Evolutionary conservation across 2,113 vertebrate genomes (phyloP), one percentile per base, ranked within the genome.

Genomic region (Clarias macrocephalus): DNA sequence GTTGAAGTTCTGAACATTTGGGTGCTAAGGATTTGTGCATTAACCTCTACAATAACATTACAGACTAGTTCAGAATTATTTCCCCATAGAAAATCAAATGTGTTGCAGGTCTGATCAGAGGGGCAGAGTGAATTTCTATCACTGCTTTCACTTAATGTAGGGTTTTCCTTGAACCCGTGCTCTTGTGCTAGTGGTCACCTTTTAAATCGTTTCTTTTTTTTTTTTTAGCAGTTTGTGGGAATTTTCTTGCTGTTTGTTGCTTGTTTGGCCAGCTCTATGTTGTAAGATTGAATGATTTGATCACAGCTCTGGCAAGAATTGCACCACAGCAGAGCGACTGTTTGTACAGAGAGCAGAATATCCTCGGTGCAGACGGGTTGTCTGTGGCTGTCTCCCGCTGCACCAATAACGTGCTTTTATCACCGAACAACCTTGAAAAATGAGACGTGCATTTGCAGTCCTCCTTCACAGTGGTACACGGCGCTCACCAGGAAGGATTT

Each of bases 391-490:
- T 90, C 91, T 93, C 92, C 93, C 92, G 93, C 83, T 83, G 90
- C 72, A 92, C 87, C 92, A 93, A 92, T 90, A 87, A 72, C 88
- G 89, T 91, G 91, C 92, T 92, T 83, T 94, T 93, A 94, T 93
- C 92, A 92, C 93, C 90, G 93, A 93, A 89, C 92, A 94, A 94
- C 94, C 95, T 95, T 95, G 95, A 92, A 87, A 91, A 93, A 91
- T 21, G 86, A 91, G 91, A 89, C 89, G 48, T 52, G 76, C 81
- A 90, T 86, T 93, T 94, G 91, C 88, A 90, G 92, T 92, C 92
- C 90, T 90, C 90, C 91, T 92, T 94, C 93, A 94, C 93, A 90
- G 92, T 91, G 92, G 89, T 93, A 90, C 89, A 89, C 89, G 89
- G 92, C 88, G 90, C 90, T 88, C 89, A 92, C 89, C 88, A 86